Percentiles rank a stretch among this genome's conserved stretches.
Evolutionary conservation across 92 coral and sea anemone genomes (phyloP).

Genomic region (Isaurus tuberculatus): DNA sequence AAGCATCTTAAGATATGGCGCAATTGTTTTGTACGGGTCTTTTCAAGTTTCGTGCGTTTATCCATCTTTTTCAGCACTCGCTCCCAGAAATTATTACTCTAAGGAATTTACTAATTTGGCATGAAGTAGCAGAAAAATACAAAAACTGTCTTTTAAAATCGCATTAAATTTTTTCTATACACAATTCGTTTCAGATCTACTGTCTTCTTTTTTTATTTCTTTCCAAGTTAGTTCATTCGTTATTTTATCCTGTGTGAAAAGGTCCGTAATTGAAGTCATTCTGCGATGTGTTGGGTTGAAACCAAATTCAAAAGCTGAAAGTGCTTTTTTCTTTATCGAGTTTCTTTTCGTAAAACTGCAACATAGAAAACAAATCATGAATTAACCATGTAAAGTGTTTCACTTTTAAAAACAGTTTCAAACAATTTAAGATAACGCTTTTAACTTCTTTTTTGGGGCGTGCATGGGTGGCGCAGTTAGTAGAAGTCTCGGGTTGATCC

Average conservation of each 20-base stretch:
- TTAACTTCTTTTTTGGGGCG: neutral
- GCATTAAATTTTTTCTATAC: too few species aligned
- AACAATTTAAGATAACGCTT: neutral
- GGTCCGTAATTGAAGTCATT: neutral
- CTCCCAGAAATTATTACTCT: too few species aligned
- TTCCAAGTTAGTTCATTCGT: conserved; percentile 1
- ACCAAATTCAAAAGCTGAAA: neutral
- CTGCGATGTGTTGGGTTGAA: neutral
- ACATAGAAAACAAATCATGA: neutral
- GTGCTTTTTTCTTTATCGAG: neutral
- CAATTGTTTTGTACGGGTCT: too few species aligned
- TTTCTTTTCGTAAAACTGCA: conserved; percentile 13
- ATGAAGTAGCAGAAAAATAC: too few species aligned
- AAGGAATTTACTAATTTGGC: too few species aligned
- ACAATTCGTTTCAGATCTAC: neutral
- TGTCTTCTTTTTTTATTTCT: conserved; percentile 6
- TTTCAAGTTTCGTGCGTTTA: too few species aligned
- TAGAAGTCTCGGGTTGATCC: too few species aligned
- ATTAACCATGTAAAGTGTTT: neutral
- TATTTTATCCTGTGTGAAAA: neutral
- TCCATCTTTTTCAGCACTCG: too few species aligned
- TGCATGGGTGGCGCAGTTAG: too few species aligned
- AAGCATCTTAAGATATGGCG: too few species aligned
- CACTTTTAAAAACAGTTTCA: neutral
- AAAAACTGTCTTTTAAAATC: too few species aligned